These are phyloP conservation scores for Omphaloscelis lunosa DNA, from an alignment of 2,888 invertebrate species.

Conservation along the genomic window DNA sequence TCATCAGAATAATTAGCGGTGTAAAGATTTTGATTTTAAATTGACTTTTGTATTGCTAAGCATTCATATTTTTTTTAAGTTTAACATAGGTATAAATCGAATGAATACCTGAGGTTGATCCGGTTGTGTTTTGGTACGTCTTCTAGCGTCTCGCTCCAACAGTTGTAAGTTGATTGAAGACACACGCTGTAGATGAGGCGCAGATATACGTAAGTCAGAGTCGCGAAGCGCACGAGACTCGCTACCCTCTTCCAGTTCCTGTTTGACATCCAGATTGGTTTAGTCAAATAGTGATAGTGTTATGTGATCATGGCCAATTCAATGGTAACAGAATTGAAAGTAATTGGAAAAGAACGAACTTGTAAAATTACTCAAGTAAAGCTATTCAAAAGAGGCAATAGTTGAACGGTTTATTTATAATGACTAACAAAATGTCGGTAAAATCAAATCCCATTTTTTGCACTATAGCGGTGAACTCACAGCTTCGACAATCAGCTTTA, in stretches of 20 bases:
- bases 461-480: too few species aligned
- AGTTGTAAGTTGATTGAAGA: conserved; percentile 96
- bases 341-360: neutral
- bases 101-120: conserved; percentile 85
- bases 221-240: conserved; percentile 93
- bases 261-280: conserved; percentile 41
- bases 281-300: neutral
- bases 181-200: conserved; percentile 95
- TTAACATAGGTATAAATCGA: too few species aligned
- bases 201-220: conserved; percentile 93
- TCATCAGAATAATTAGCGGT: neutral
- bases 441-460: neutral
- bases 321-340: neutral
- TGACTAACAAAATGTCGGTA: too few species aligned
- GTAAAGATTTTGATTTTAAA: too few species aligned
- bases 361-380: neutral
- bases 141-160: conserved; percentile 93
- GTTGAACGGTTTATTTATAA: too few species aligned
- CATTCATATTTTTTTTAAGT: too few species aligned
- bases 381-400: neutral
- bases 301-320: neutral
- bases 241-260: conserved; percentile 93
- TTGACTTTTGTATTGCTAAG: neutral
- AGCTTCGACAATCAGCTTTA: neutral
- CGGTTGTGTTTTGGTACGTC: conserved; percentile 90